These are phyloP conservation scores for Drosophila incognita DNA, from an alignment of 2,888 invertebrate genomes.

Conservation along the genomic window DNA sequence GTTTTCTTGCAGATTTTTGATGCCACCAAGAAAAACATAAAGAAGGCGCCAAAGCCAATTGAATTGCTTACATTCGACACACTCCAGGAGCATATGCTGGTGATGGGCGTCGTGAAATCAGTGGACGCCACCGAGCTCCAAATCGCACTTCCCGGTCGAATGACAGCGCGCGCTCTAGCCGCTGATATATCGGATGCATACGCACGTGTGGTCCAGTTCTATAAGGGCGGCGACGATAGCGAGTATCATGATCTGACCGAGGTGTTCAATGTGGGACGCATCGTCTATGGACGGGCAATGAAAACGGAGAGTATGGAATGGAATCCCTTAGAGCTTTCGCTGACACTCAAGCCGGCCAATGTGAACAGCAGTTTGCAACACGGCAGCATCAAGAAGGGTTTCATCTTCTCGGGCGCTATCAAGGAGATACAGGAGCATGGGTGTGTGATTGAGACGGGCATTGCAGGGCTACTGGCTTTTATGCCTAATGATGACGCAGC, in stretches of 20 bases:
- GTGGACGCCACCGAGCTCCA: conserved; percentile 88
- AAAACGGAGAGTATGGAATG: conserved; percentile 82
- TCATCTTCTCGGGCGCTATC: conserved; percentile 89
- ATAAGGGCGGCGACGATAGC: conserved; percentile 59
- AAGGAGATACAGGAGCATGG: conserved; percentile 93
- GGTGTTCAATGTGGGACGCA: conserved; percentile 87
- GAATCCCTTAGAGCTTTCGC: conserved; percentile 84
- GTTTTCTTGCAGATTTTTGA: conserved; percentile 80
- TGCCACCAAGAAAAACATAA: conserved; percentile 80
- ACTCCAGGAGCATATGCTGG: conserved; percentile 89
- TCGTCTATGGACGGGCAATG: conserved; percentile 87
- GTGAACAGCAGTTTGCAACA: conserved; percentile 86
- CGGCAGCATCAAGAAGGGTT: conserved; percentile 86
- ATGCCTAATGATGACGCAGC: conserved; percentile 85
- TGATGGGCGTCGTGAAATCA: conserved; percentile 89
- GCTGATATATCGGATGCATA: conserved; percentile 90
- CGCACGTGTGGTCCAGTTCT: conserved; percentile 86
- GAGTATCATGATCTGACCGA: conserved; percentile 84
- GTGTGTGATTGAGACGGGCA: conserved; percentile 92
- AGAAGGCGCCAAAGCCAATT: conserved; percentile 65
- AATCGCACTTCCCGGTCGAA: conserved; percentile 90
- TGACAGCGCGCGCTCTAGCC: conserved; percentile 88
- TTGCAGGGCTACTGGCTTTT: conserved; percentile 90
- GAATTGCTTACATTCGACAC: conserved; percentile 85
- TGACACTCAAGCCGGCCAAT: conserved; percentile 88